phyloP scores from a whole-genome alignment of 30 jellyfish, hydroid and myxozoan genomes.

The Turritopsis rubra region DNA sequence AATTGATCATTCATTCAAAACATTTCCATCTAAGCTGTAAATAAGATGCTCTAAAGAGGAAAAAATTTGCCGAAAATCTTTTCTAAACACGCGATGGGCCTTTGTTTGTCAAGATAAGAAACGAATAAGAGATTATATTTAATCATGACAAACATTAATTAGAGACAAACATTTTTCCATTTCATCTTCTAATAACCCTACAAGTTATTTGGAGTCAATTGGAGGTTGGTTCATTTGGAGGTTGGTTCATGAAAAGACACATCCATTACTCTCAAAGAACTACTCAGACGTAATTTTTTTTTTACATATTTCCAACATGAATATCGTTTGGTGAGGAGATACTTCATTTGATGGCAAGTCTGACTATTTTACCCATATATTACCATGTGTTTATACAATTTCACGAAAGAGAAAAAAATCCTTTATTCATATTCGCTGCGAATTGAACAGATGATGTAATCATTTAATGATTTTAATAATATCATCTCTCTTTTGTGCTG shows the following conservation, averaged over 20 bases:
- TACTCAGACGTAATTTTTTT: too few relatives aligned
- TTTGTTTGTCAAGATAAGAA: neutral
- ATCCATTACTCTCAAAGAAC: too few relatives aligned
- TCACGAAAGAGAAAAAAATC: neutral
- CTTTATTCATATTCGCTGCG: neutral
- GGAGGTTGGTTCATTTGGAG: neutral
- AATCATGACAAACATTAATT: neutral
- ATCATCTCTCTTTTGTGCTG: too few relatives aligned
- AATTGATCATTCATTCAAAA: neutral
- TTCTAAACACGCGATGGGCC: neutral
- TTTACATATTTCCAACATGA: neutral
- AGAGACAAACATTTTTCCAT: neutral
- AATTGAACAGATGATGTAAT: neutral
- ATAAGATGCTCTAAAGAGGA: neutral
- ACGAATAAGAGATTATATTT: too few relatives aligned
- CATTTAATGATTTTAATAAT: too few relatives aligned
- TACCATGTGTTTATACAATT: too few relatives aligned
- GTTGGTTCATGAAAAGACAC: neutral
- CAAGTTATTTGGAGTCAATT: too few relatives aligned
- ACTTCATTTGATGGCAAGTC: too few relatives aligned
- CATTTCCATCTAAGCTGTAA: too few relatives aligned
- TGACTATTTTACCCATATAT: neutral
- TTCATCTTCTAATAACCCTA: neutral
- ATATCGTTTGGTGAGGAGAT: neutral
- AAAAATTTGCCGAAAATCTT: neutral